Evolutionary conservation across 2,113 vertebrate species (phyloP).

Genomic region (Calonectris borealis): DNA sequence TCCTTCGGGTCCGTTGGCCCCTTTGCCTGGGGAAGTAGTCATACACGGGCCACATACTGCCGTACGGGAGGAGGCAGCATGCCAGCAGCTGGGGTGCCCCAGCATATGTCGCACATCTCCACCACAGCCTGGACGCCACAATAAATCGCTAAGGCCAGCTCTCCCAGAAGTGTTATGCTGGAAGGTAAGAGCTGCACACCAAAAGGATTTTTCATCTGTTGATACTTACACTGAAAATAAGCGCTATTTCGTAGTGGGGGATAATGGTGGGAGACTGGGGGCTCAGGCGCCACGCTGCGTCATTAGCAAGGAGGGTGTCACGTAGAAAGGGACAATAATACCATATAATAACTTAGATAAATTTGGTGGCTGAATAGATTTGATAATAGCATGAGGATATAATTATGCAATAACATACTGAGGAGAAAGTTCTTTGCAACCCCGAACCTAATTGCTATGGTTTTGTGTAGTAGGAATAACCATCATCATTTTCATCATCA

Average conservation of each 20-base stretch:
- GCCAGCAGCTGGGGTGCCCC: not conserved
- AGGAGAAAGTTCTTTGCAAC: not conserved
- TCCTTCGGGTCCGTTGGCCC: not conserved
- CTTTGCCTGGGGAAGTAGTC: not conserved
- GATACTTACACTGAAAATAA: not conserved
- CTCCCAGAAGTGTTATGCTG: not conserved
- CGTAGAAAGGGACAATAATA: not conserved
- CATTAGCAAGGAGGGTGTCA: not conserved
- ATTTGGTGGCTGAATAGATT: not conserved
- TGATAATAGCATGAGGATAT: not conserved
- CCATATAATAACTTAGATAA: not conserved
- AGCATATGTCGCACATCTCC: accelerated
- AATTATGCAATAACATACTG: not conserved
- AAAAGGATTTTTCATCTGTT: not conserved
- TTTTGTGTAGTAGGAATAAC: not conserved
- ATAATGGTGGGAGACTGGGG: not conserved
- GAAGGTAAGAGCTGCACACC: not conserved
- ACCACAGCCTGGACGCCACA: accelerated
- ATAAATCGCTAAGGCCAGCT: not conserved
- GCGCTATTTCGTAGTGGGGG: not conserved
- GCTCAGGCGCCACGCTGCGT: too few species aligned
- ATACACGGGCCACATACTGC: not conserved
- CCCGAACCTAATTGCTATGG: not conserved
- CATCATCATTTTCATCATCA: not conserved
- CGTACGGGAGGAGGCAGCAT: not conserved